A percentile compares a stretch with the other conserved stretches of the same genome.
These are phyloP conservation scores for Pentamera pediparva DNA, from an alignment of 53 echinoderm and acorn worm genomes.

Conservation along the genomic window DNA sequence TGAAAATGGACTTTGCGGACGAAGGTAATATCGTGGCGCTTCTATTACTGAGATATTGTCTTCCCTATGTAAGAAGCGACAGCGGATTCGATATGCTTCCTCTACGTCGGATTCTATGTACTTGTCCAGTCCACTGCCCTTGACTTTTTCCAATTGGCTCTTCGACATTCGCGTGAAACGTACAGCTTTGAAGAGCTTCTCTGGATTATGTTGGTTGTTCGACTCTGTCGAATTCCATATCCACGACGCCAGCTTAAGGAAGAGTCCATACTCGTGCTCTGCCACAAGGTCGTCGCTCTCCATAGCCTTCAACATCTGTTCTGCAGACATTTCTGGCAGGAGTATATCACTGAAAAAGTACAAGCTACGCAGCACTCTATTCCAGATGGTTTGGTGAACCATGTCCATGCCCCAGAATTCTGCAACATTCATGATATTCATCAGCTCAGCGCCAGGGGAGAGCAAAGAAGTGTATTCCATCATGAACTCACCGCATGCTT, in stretches of 20 bases:
- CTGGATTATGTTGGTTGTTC: neutral
- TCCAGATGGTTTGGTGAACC: neutral
- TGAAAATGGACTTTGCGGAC: too few species aligned
- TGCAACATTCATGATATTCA: neutral
- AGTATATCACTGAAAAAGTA: neutral
- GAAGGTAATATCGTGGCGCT: too few species aligned
- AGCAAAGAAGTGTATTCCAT: neutral
- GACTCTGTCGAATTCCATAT: neutral
- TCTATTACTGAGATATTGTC: too few species aligned
- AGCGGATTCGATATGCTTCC: too few species aligned
- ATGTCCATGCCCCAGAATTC: too few species aligned
- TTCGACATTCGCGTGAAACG: neutral
- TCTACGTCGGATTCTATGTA: neutral
- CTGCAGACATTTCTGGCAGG: neutral
- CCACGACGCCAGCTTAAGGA: neutral
- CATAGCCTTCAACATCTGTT: neutral
- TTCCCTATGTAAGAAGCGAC: too few species aligned
- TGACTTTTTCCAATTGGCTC: neutral
- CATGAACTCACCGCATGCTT: neutral
- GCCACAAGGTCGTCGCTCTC: neutral
- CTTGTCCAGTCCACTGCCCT: neutral
- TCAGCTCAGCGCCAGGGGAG: neutral
- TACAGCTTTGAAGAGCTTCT: neutral
- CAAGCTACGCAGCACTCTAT: neutral
- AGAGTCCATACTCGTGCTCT: neutral